Evolutionary conservation across 23 tunicate species (phyloP).

Genomic region (Styela clava): DNA sequence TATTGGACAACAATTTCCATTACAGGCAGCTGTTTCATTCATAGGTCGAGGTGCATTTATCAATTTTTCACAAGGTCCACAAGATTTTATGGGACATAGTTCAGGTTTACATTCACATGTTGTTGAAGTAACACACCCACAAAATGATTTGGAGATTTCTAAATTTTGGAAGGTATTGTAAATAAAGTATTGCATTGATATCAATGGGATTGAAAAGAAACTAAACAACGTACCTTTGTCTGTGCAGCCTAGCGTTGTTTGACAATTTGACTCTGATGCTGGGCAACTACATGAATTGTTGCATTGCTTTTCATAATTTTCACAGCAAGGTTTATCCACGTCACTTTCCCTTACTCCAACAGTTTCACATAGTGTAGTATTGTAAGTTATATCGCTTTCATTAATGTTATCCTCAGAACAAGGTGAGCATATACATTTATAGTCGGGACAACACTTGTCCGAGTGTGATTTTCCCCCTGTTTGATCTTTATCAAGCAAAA

Average conservation of each 20-base stretch:
- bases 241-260: not conserved
- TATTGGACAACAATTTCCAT: not conserved
- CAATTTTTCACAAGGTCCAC: not conserved
- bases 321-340: not conserved
- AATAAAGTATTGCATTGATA: too few species aligned
- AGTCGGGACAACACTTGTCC: not conserved
- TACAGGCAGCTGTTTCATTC: not conserved
- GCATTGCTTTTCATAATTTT: not conserved
- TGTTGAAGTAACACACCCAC: not conserved
- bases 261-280: not conserved
- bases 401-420: not conserved
- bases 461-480: not conserved
- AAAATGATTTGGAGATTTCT: too few species aligned
- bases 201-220: too few species aligned
- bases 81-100: not conserved
- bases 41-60: not conserved
- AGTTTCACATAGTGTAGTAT: not conserved
- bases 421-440: not conserved
- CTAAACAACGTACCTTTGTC: too few species aligned
- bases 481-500: not conserved
- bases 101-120: not conserved
- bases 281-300: not conserved
- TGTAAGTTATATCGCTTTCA: too few species aligned
- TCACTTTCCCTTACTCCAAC: not conserved
- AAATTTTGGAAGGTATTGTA: too few species aligned